These are phyloP conservation scores for Pammene fasciana DNA, from an alignment of 2,888 invertebrate genomes.

Conservation along the genomic window DNA sequence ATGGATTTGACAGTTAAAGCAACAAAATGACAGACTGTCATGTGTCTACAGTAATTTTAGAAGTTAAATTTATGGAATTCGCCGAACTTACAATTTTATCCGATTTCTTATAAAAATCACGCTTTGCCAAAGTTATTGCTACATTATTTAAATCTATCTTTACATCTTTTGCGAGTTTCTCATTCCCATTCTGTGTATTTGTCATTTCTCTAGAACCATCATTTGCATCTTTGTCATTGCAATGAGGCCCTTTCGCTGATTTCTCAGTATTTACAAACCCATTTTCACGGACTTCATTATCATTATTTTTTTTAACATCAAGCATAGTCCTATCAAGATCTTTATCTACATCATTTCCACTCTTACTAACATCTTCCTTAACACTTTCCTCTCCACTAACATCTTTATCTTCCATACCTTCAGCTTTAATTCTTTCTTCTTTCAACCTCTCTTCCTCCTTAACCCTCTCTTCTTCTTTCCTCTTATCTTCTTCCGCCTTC, in stretches of 20 bases:
- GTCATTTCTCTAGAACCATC: too few relatives aligned
- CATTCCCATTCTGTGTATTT: neutral
- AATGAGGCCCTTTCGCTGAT: neutral
- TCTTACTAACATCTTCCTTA: neutral
- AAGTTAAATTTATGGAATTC: conserved; percentile 16
- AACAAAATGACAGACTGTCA: conserved; percentile 15
- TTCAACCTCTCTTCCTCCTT: conserved; percentile 32
- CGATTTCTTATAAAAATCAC: conserved; percentile 30
- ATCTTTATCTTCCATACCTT: neutral
- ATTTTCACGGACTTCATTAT: neutral
- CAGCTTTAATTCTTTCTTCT: conserved; percentile 8
- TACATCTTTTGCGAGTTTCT: too few relatives aligned
- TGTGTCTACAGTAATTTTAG: conserved; percentile 17
- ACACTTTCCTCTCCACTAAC: neutral
- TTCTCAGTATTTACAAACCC: neutral
- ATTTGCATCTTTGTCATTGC: too few relatives aligned
- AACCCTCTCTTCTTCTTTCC: conserved; percentile 41
- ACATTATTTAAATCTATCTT: neutral
- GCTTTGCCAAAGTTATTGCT: conserved; percentile 7
- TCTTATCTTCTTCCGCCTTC: conserved; percentile 51
- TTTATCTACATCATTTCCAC: neutral
- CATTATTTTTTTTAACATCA: neutral
- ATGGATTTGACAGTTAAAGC: neutral
- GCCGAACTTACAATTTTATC: neutral
- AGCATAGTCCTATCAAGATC: neutral